These are phyloP conservation scores for Cyphomyrus plagiostoma DNA, from an alignment of 2,113 vertebrate species.

Conservation along the genomic window DNA sequence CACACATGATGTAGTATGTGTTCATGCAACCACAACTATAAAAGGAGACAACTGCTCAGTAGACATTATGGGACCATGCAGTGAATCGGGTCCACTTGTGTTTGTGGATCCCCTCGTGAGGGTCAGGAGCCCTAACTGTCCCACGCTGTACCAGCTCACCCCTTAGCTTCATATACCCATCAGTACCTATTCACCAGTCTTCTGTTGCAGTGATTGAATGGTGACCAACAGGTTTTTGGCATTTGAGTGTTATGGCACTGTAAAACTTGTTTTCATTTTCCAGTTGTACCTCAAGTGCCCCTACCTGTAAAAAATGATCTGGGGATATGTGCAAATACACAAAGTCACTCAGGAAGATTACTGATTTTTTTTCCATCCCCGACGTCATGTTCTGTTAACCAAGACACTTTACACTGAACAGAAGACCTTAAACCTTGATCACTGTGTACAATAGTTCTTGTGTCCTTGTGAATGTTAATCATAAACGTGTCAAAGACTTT, in stretches of 20 bases:
- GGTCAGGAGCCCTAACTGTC: not conserved
- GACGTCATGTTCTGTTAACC: conserved; percentile 47
- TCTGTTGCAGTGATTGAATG: not conserved
- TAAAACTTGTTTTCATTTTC: not conserved
- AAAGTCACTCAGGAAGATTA: conserved; percentile 58
- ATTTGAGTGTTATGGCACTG: not conserved
- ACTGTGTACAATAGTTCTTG: conserved; percentile 59
- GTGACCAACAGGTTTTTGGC: not conserved
- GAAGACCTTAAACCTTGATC: conserved; percentile 62
- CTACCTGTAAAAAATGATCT: not conserved
- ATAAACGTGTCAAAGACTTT: conserved; percentile 61
- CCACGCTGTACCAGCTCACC: not conserved
- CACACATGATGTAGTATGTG: not conserved
- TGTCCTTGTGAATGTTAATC: conserved; percentile 66
- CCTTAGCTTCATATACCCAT: not conserved
- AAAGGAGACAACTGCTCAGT: conserved; percentile 16
- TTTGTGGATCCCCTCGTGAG: not conserved
- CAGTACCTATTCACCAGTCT: not conserved
- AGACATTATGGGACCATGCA: not conserved
- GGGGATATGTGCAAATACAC: conserved; percentile 18
- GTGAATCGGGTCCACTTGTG: not conserved
- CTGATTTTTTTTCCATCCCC: conserved; percentile 45
- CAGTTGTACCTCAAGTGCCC: conserved; percentile 1
- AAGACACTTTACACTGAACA: conserved; percentile 61
- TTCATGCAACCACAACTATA: not conserved